Percentiles rank a stretch among this genome's conserved stretches.
phyloP scores from a whole-genome alignment of 1,140 invertebrate species.

The Drosophila repleta region DNA sequence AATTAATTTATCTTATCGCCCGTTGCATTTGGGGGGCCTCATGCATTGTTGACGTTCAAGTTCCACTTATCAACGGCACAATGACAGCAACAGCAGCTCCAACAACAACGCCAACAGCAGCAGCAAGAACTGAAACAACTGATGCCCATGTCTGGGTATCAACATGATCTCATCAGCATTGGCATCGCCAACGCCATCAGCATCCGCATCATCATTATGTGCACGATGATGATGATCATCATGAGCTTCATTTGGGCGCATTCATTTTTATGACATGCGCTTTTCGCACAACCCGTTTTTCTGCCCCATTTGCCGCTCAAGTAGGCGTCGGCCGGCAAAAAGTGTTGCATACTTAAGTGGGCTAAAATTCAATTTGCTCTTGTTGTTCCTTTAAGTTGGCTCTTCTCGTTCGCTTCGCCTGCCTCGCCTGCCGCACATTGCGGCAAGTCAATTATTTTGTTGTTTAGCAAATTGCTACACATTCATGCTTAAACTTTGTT shows the following conservation, averaged over 20 bases:
- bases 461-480: slow-evolving; percentile 77
- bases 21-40: slow-evolving; percentile 54
- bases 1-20: slow-evolving; percentile 79
- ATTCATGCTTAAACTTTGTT: slow-evolving; percentile 62
- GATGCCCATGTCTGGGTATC: slow-evolving; percentile 21
- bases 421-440: slow-evolving; percentile 32
- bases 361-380: slow-evolving; percentile 63
- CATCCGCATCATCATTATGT: slow-evolving; percentile 12
- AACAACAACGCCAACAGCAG: slow-evolving; percentile 48
- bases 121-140: slow-evolving; percentile 19
- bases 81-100: slow-evolving; percentile 1
- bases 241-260: slow-evolving; percentile 65
- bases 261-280: slow-evolving; percentile 70
- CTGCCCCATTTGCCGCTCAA: slow-evolving; percentile 60
- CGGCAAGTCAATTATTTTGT: slow-evolving; percentile 77
- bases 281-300: slow-evolving; percentile 71
- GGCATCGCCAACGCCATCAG: slow-evolving; percentile 13
- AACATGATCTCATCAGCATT: slow-evolving; percentile 39
- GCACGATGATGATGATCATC: slow-evolving; percentile 35
- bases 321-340: slow-evolving; percentile 39
- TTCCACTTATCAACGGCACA: slow-evolving; percentile 69
- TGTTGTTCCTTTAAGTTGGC: slow-evolving; percentile 49
- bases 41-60: slow-evolving; percentile 75
- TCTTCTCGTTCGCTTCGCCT: not conserved
- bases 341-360: slow-evolving; percentile 66